Evolutionary conservation across 2,113 vertebrate species (phyloP).

Genomic region (Xyrauchen texanus): DNA sequence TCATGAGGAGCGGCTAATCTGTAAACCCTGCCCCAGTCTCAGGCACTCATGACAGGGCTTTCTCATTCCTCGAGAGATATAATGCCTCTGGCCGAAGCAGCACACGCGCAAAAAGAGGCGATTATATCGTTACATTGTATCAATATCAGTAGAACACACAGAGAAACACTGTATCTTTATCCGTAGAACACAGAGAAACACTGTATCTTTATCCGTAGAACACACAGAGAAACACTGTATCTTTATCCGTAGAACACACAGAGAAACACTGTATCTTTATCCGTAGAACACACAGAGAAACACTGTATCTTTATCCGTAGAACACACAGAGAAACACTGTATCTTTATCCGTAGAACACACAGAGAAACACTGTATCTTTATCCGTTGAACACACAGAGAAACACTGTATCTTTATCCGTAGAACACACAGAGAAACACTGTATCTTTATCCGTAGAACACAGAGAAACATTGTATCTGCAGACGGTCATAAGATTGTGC

Average conservation of each 20-base stretch:
- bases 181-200: too few species aligned
- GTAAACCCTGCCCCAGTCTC: slow-evolving; percentile 17
- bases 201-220: too few species aligned
- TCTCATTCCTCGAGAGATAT: slow-evolving; percentile 10
- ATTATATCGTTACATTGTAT: neutral
- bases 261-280: too few species aligned
- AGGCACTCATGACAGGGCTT: slow-evolving; percentile 41
- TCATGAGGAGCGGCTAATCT: slow-evolving; percentile 51
- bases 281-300: too few species aligned
- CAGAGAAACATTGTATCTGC: too few species aligned
- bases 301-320: too few species aligned
- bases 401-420: neutral
- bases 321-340: neutral
- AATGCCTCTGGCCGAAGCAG: neutral
- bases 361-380: neutral
- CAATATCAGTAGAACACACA: neutral
- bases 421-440: neutral
- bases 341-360: neutral
- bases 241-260: too few species aligned
- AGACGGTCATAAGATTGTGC: neutral
- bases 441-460: neutral
- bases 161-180: too few species aligned
- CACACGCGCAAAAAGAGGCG: neutral
- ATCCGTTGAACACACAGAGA: neutral
- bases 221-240: too few species aligned